Conservation (phyloP, 2,797 vertebrate species). For the Sebastes variabilis region DNA sequence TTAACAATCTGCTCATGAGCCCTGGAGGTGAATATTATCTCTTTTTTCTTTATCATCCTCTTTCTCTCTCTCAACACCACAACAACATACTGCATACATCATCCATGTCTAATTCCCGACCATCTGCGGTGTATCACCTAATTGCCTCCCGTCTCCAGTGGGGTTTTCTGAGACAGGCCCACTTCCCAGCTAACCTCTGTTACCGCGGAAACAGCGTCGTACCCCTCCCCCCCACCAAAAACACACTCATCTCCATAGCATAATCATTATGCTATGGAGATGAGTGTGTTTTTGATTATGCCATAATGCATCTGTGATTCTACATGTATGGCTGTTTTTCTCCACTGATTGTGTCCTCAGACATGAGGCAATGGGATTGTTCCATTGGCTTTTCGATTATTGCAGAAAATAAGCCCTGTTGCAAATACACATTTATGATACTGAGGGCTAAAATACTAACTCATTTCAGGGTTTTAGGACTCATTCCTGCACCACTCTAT, state of each 20-base stretch:
- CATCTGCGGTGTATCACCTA: conserved; percentile 54
- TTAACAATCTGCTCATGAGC: conserved; percentile 5
- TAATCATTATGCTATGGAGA: too few species aligned
- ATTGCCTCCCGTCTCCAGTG: conserved; percentile 60
- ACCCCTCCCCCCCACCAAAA: background rate
- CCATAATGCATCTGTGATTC: background rate
- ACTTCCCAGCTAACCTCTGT: conserved; percentile 53
- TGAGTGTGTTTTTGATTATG: too few species aligned
- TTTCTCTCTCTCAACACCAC: background rate
- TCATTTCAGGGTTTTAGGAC: too few species aligned
- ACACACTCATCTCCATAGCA: background rate
- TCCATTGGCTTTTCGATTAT: too few species aligned
- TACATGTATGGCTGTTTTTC: background rate
- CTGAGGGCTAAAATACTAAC: too few species aligned
- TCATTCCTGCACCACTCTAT: background rate
- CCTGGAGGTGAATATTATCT: background rate
- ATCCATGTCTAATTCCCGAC: conserved; percentile 41
- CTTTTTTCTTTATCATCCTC: background rate
- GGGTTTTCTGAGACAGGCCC: conserved; percentile 18
- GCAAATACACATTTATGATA: too few species aligned
- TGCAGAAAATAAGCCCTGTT: too few species aligned
- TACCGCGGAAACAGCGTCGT: conserved; percentile 62
- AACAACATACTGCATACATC: background rate
- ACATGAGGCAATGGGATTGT: too few species aligned
- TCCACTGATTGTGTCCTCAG: background rate